Percentiles rank a stretch among this genome's conserved stretches.
Evolutionary conservation across 2,113 vertebrate genomes (phyloP).

Genomic region (Tricholaema leucomelas): DNA sequence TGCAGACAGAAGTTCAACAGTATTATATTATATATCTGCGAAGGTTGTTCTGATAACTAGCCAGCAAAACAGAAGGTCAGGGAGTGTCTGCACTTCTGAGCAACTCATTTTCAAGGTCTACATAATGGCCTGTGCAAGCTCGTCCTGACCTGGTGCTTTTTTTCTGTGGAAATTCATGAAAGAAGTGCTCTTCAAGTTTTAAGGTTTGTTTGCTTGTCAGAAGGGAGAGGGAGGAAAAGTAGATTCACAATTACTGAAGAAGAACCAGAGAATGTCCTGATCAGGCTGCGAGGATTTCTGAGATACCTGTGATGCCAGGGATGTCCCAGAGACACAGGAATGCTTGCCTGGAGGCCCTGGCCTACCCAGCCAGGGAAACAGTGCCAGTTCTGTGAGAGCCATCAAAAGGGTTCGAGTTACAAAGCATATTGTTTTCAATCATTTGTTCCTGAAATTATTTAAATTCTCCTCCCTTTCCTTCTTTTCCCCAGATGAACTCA

Average conservation of each 20-base stretch:
- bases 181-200: neutral
- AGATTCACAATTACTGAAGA: neutral
- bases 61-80: constrained; percentile 45
- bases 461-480: constrained; percentile 57
- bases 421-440: constrained; percentile 10
- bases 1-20: constrained; percentile 52
- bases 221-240: neutral
- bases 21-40: constrained; percentile 16
- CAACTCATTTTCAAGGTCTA: neutral
- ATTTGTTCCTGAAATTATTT: constrained; percentile 38
- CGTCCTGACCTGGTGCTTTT: neutral
- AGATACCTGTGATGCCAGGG: neutral
- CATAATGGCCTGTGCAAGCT: neutral
- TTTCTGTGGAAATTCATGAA: neutral
- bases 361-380: neutral
- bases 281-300: neutral
- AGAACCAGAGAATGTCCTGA: neutral
- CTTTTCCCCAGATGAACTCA: constrained; percentile 14
- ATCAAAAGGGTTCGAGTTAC: constrained; percentile 1
- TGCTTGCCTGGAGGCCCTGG: neutral
- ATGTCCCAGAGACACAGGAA: neutral
- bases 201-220: neutral
- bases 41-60: constrained; percentile 4
- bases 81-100: neutral
- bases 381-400: neutral